Evolutionary conservation across 2,797 vertebrate species (phyloP), one percentile per base, ranked within the genome.

Genomic region (Trichosurus vulpecula): DNA sequence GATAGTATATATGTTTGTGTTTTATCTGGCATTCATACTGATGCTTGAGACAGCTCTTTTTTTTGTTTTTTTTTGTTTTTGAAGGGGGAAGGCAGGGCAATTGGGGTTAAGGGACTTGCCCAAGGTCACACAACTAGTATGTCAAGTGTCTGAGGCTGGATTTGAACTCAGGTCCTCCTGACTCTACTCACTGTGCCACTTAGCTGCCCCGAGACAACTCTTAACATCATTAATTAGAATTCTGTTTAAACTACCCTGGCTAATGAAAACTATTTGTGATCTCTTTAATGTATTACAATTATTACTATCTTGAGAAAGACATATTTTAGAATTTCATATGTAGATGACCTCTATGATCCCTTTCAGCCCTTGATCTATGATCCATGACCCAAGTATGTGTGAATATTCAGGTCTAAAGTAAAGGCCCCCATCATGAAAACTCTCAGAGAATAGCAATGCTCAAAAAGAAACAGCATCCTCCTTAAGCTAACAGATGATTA

Each of bases 281-380:
- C 95, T 91, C 29, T 96, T 91, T 52, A 92, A 96, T 56, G 58
- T 94, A 66, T 94, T 58, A 57, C 4, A 92, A 6, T 94, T 52
- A 90, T 93, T 93, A 94, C 4, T 31, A 10, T 1, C 27, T 16
- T 89, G 31, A 12, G n/a, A 90, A 91, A 93, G 16, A 89, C 1
- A 96, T 14, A 93, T 90, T 96, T 92, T 51, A 93, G 51, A n/a
- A 22, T 94, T 54, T 95, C 95, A 95, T 57, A 95, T 54, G 92
- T 96, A 95, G 30, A 95, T 93, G 61, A 91, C 90, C 27, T 58
- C 92, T 89, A 54, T 94, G 13, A 93, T 93, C 47, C 92, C 19
- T 87, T 87, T 3, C 74, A 87, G 3, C 9, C 51, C 10, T 87
- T 81, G 19, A 41, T 81, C 6, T 81, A 25, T 47, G 19, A 81